Evolutionary conservation across 2,888 invertebrate genomes (phyloP), one percentile per base, ranked within the genome.

Genomic region (Tetragonisca angustula): DNA sequence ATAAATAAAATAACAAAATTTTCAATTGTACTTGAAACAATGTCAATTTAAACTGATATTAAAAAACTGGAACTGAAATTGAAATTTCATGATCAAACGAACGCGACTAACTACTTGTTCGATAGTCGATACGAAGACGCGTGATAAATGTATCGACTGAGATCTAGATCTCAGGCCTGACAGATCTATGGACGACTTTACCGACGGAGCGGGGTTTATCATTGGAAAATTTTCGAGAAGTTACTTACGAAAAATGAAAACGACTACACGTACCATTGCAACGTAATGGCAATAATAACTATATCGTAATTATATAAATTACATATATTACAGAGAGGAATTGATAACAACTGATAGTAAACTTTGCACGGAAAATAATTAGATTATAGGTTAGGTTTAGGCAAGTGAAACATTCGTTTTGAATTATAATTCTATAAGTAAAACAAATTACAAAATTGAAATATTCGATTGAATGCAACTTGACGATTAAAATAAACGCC

Each of bases 171-270:
- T 27, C 19, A 13, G 0, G 0, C n/a, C 56, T 2, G 5, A 19
- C 15, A 24, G 76, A 83, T 80, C 80, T 80, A 76, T 9, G 64
- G 21, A 50, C 83, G 80, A n/a, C 67, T 76, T 83, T 83, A 80
- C 54, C 83, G 81, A 76, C 80, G 3, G n/a, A 9, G n/a, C 4
- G 0, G 2, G 17, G n/a, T n/a, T n/a, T n/a, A n/a, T 4, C 17
- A 15, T 68, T 49, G 36, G 43, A 15, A 15, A n/a, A 59, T 24
- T 15, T 15, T 24, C n/a, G 56, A n/a, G 2, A 5, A 5, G 5
- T 59, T 5, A 11, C 15, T 59, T 15, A 2, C 15, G 1, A 5
- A n/a, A 56, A 4, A 59, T n/a, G 13, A 59, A 24, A n/a, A 2
- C 13, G 1, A 5, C n/a, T n/a, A 0, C n/a, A 56, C 0, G 13